Evolutionary conservation across 2,113 vertebrate genomes (phyloP).

Genomic region (Helogale parvula): DNA sequence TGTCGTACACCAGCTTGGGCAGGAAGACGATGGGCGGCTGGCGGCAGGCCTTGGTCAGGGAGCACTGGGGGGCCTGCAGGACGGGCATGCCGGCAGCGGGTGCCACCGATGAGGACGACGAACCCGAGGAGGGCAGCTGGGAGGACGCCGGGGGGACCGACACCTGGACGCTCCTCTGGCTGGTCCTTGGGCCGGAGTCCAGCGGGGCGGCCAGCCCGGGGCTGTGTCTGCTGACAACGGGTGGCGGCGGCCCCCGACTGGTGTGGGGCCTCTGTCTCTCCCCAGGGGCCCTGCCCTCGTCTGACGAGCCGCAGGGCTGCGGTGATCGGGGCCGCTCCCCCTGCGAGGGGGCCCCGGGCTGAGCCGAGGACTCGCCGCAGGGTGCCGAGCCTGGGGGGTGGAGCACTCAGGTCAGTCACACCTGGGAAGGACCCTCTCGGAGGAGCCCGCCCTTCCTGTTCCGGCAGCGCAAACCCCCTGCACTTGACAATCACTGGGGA

Average conservation of each 20-base stretch:
- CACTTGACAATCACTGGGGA: rapidly evolving
- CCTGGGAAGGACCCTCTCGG: rapidly evolving
- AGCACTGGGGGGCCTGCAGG: conserved; percentile 89
- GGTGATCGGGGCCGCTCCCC: conserved; percentile 74
- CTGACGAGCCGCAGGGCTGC: conserved; percentile 54
- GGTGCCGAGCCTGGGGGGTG: conserved; percentile 73
- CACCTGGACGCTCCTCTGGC: conserved; percentile 70
- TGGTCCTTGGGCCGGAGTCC: conserved; percentile 58
- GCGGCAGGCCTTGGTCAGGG: conserved; percentile 89
- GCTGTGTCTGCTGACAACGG: conserved; percentile 73
- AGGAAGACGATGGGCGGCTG: conserved; percentile 95
- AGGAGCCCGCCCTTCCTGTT: rapidly evolving
- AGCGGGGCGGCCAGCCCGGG: conserved; percentile 42
- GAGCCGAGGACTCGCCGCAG: conserved; percentile 75
- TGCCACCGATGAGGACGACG: conserved; percentile 85
- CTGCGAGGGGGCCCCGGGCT: conserved; percentile 49
- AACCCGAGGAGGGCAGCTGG: conserved; percentile 82
- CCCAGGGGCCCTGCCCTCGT: conserved; percentile 72
- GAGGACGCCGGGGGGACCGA: conserved; percentile 74
- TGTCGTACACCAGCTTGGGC: conserved; percentile 93
- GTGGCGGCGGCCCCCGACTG: conserved; percentile 71
- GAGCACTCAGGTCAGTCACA: rapidly evolving
- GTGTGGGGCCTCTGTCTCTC: conserved; percentile 79
- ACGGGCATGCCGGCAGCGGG: conserved; percentile 79
- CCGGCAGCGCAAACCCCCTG: no score